Evolutionary conservation across 2,888 invertebrate species (phyloP), one percentile per base, ranked within the genome.

Genomic region (Coenonympha glycerion): DNA sequence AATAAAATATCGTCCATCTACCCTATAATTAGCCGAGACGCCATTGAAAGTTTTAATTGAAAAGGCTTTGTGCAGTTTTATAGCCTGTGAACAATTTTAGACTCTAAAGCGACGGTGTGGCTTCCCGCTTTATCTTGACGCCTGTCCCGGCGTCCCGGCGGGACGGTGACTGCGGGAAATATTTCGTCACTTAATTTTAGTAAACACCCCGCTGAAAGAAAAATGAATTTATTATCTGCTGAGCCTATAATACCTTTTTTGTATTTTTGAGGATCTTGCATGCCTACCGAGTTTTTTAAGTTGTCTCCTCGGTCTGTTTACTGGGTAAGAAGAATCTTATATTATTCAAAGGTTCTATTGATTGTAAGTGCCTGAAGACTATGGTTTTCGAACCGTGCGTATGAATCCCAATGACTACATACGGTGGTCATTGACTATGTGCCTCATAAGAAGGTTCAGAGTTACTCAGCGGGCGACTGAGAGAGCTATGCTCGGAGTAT

Each of bases 11-110:
- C 44, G 33, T 24, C 31, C 61, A 56, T 65, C 71, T 71, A 67
- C 63, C 69, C 71, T 71, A 76, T 86, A 85, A 85, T 86, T 83
- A 85, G 80, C 79, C 72, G 72, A 68, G 69, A 71, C 69, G 77
- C 80, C 73, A 83, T 84, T 74, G 77, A 81, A 86, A 86, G 75
- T 85, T 86, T 86, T 86, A 86, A 86, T 86, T 86, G 84, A 85
- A 86, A 86, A 85, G 76, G 73, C 76, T 84, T 82, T 80, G 80
- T 80, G 73, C 79, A 79, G 74, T 84, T 83, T 83, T 81, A 82
- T 80, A 80, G 79, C 66, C 74, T 62, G 77, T 71, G 73, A 76
- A 80, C 75, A 79, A 77, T 76, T 79, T 82, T 71, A 75, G 69
- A 72, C 65, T 71, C 70, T 76, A 74, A 74, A 73, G 69, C 68